Evolutionary conservation across 2,113 vertebrate genomes (phyloP), one percentile per base, ranked within the genome.

Genomic region (Lutjanus erythropterus): DNA sequence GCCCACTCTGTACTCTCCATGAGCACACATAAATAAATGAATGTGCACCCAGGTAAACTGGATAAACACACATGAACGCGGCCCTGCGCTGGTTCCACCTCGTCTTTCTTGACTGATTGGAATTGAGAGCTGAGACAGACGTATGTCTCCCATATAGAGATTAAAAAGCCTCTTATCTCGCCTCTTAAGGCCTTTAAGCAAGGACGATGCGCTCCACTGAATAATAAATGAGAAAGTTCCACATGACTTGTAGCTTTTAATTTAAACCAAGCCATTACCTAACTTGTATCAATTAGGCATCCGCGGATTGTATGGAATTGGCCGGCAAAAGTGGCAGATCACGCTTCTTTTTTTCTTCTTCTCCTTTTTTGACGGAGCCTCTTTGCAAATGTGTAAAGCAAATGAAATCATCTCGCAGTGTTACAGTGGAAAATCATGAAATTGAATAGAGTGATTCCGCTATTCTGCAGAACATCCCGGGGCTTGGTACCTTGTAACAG

Each of bases 181-280:
- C 73, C 77, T 85, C 79, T 77, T 72, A 82, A 69, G 87, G 90
- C 83, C 81, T 92, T 89, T 86, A 88, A 93, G 91, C 88, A 81
- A 89, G 86, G 89, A 81, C 76, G 58, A 84, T 77, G 73, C 78
- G 88, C 88, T 84, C 72, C 78, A 62, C 80, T 92, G 91, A 91
- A 91, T 91, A 84, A 92, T 88, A 88, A 86, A 94, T 89, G 89
- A 88, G 80, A 89, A 90, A 84, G 89, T 90, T 93, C 86, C 88
- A 85, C 91, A 89, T 89, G 88, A 91, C 89, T 92, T 89, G 82
- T 81, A 86, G 87, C 87, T 90, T 91, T 92, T 92, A 83, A 92
- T 93, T 94, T 84, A 92, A 91, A 88, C 78, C 59, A 75, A 85
- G 83, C 71, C 86, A 81, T 90, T 84, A 86, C 78, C 77, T 68